A percentile compares a stretch with the other conserved stretches of the same genome.
Conservation (phyloP, 2,797 vertebrate species). For the Manis pentadactyla region DNA sequence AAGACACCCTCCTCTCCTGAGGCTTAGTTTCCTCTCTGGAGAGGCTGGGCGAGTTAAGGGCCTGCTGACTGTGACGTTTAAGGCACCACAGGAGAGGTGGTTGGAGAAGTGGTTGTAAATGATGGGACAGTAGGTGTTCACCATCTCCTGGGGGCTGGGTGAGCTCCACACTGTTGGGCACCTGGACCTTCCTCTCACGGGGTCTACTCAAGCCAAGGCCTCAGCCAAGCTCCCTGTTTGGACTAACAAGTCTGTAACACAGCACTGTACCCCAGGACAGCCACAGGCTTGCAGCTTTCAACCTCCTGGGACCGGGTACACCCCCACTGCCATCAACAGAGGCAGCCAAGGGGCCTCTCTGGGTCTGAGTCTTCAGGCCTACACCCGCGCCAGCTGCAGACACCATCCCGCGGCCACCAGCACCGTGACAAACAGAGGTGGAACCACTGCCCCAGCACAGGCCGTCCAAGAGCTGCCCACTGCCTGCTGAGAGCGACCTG, state of each 20-base stretch:
- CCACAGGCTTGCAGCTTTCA: rapidly evolving
- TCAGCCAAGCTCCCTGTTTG: rapidly evolving
- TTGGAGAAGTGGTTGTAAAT: rapidly evolving
- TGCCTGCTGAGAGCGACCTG: not conserved
- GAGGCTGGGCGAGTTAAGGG: not conserved
- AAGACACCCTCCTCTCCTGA: rapidly evolving
- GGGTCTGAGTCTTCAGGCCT: not conserved
- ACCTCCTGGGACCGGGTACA: rapidly evolving
- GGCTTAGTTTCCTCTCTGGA: not conserved
- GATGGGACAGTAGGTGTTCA: rapidly evolving
- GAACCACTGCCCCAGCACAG: not conserved
- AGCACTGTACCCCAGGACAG: rapidly evolving
- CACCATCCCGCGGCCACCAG: not conserved
- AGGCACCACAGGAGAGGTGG: rapidly evolving
- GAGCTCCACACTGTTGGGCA: rapidly evolving
- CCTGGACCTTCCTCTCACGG: rapidly evolving
- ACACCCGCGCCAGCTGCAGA: rapidly evolving
- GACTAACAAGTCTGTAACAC: rapidly evolving
- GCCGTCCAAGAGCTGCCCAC: rapidly evolving
- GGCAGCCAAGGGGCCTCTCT: rapidly evolving
- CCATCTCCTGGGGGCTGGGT: not conserved
- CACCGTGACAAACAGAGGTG: rapidly evolving
- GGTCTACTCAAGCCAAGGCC: rapidly evolving
- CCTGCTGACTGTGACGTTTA: not conserved
- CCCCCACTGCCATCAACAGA: rapidly evolving